Conservation (phyloP, 1,140 invertebrate genomes). For the Megalonaias nervosa region DNA sequence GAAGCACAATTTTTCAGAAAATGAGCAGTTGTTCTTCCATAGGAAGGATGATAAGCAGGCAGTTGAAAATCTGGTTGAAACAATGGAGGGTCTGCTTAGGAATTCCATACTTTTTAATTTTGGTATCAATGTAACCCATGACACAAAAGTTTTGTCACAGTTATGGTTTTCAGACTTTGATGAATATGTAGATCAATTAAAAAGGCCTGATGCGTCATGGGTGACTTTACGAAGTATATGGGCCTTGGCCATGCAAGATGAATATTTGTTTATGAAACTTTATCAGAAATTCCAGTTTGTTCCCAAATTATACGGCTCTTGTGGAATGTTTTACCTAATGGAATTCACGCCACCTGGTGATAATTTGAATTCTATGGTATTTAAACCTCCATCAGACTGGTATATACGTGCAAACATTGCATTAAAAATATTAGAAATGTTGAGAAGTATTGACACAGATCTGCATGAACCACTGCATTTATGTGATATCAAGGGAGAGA, state of each 20-base stretch:
- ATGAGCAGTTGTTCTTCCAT: background rate
- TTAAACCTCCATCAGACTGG: conserved; percentile 70
- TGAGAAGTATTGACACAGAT: conserved; percentile 75
- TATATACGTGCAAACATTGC: conserved; percentile 69
- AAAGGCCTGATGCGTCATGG: conserved; percentile 5
- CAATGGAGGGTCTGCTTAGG: conserved; percentile 28
- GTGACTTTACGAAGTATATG: conserved; percentile 76
- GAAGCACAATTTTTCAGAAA: conserved; percentile 16
- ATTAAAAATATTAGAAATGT: conserved; percentile 77
- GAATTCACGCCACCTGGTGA: conserved; percentile 73
- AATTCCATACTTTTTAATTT: conserved; percentile 26
- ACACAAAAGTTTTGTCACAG: conserved; percentile 36
- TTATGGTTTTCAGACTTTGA: conserved; percentile 50
- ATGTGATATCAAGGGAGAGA: conserved; percentile 79
- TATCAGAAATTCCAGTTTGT: conserved; percentile 77
- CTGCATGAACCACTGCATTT: conserved; percentile 77
- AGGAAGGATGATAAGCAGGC: conserved; percentile 10
- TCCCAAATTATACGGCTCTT: conserved; percentile 79
- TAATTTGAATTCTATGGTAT: conserved; percentile 58
- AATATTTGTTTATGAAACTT: conserved; percentile 77
- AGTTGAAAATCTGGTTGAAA: conserved; percentile 15
- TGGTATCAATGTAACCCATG: conserved; percentile 24
- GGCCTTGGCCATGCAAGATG: conserved; percentile 78
- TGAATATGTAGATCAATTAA: conserved; percentile 23
- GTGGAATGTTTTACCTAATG: conserved; percentile 77